Evolutionary conservation across 2,797 vertebrate genomes (phyloP).

Genomic region (Karalla daura): DNA sequence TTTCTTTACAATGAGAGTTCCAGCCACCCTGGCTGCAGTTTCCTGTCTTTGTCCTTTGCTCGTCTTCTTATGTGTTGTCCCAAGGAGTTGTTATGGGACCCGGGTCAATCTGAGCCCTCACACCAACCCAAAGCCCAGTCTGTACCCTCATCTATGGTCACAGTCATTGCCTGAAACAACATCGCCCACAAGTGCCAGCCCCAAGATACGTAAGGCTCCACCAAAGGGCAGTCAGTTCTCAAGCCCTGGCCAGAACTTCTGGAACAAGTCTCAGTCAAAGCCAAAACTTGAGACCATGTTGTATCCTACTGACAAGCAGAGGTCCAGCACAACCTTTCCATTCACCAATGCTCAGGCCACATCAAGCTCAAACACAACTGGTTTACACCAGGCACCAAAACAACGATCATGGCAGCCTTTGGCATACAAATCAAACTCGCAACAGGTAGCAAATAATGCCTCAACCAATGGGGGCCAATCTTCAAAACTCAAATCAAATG

Average conservation of each 20-base stretch:
- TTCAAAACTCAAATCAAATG: not conserved
- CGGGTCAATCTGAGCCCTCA: slow-evolving; percentile 32
- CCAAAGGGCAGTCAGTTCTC: not conserved
- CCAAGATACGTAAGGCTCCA: slow-evolving; percentile 3
- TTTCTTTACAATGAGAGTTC: slow-evolving; percentile 92
- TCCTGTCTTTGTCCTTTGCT: slow-evolving; percentile 89
- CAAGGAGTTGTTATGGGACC: slow-evolving; percentile 88
- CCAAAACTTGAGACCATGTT: slow-evolving; percentile 4
- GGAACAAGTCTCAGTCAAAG: slow-evolving; percentile 17
- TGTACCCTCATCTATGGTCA: slow-evolving; percentile 13
- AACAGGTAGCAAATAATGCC: slow-evolving; percentile 1
- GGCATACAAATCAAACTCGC: not conserved
- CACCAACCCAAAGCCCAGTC: slow-evolving; percentile 12
- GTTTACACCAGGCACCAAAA: slow-evolving; percentile 11
- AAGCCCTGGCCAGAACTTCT: not conserved
- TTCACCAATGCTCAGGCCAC: not conserved
- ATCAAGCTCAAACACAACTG: slow-evolving; percentile 15
- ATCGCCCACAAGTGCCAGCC: not conserved
- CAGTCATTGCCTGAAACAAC: slow-evolving; percentile 23
- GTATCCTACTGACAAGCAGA: not conserved
- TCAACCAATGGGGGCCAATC: slow-evolving; percentile 5
- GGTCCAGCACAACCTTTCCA: slow-evolving; percentile 4
- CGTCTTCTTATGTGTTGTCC: slow-evolving; percentile 91
- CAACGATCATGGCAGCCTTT: slow-evolving; percentile 12
- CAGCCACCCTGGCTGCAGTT: slow-evolving; percentile 74